Evolutionary conservation across 2,797 vertebrate species (phyloP), one percentile per base, ranked within the genome.

Genomic region (Tragelaphus eurycerus): DNA sequence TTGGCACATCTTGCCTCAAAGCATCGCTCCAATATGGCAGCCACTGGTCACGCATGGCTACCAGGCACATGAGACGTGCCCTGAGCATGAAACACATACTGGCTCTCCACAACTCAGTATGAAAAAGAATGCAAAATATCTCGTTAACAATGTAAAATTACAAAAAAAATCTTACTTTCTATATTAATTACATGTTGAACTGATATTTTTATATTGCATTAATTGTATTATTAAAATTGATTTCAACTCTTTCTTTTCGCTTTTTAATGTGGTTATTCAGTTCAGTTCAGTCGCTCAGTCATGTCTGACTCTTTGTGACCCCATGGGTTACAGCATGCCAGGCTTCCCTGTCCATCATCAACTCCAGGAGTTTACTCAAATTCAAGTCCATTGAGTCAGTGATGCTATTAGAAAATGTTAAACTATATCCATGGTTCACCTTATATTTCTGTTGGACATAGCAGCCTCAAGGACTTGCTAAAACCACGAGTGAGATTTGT

Each of bases 11-110:
- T 31, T 50, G 31, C 71, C 25, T 71, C 19, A 38, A 15, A 38
- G 14, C 14, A 12, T 10, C 1, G 0, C 78, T 50, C 25, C 84
- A 14, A 1, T 13, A 10, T 3, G 29, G 64, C 31, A 54, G 86
- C 31, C 34, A 25, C 64, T 7, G 21, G 94, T 57, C 50, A 3
- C 16, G 0, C 3, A 27, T 14, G 46, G 82, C 43, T 38, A 5
- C 3, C 1, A 11, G 57, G n/a, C 74, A 2, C n/a, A 1, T 19
- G n/a, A 64, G 23, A 38, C 0, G 15, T 1, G 9, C 60, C 7
- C 0, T 71, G 11, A 34, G 92, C 25, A 2, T 57, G 54, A 31
- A 17, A 48, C 25, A 29, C 13, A 6, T 46, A 16, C 21, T 59
- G 79, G 15, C 43, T 60, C 50, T 60, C 31, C 29, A 78, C 0